Percentiles rank a stretch among this genome's conserved stretches.
Evolutionary conservation across 2,888 invertebrate genomes (phyloP).

Genomic region (Dermolepida albohirtum): DNA sequence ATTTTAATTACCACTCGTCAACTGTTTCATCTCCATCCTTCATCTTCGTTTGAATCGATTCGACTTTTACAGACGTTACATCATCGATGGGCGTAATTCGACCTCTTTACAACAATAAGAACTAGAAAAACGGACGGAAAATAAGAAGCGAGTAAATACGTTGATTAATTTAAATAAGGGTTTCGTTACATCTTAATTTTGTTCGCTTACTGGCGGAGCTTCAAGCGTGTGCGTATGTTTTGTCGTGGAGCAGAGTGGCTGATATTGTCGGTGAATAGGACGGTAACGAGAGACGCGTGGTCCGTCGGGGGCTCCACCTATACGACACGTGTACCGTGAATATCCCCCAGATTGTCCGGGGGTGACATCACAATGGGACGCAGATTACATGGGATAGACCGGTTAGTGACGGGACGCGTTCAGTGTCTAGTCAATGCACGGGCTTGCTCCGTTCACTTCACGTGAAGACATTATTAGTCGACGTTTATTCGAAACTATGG

Average conservation of each 20-base stretch:
- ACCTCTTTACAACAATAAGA: too few relatives aligned
- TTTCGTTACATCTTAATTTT: slow-evolving; percentile 27
- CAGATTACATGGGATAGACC: slow-evolving; percentile 23
- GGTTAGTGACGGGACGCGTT: slow-evolving; percentile 4
- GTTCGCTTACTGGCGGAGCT: background rate
- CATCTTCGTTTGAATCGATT: too few relatives aligned
- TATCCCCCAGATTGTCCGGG: background rate
- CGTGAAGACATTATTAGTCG: slow-evolving; percentile 15
- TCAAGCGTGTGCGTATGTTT: background rate
- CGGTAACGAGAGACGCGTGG: slow-evolving; percentile 47
- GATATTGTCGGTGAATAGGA: slow-evolving; percentile 43
- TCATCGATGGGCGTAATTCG: too few relatives aligned
- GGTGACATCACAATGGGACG: slow-evolving; percentile 19
- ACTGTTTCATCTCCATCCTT: too few relatives aligned
- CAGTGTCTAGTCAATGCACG: background rate
- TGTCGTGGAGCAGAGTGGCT: slow-evolving; percentile 16
- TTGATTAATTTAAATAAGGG: slow-evolving; percentile 30
- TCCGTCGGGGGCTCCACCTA: slow-evolving; percentile 43
- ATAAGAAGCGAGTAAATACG: background rate
- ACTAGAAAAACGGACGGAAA: too few relatives aligned
- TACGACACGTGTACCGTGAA: slow-evolving; percentile 19
- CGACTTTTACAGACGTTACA: too few relatives aligned
- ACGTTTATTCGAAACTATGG: slow-evolving; percentile 34
- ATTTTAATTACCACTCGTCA: too few relatives aligned
- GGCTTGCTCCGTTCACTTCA: slow-evolving; percentile 5